phyloP scores from a whole-genome alignment of 2,888 invertebrate genomes.

The Nemoura dubitans region DNA sequence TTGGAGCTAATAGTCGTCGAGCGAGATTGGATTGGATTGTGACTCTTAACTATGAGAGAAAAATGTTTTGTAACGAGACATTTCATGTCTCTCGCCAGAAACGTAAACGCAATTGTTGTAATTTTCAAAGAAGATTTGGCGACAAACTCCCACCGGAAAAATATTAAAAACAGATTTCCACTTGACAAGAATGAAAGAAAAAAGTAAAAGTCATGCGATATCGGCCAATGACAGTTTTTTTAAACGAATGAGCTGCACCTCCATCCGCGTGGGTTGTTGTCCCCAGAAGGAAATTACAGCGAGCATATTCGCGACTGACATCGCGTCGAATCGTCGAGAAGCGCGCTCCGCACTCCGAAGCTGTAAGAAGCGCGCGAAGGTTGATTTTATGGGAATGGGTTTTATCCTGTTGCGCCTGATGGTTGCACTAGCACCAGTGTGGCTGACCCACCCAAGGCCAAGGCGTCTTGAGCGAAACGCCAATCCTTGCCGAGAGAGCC shows the following conservation, averaged over 20 bases:
- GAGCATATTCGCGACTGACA: background rate
- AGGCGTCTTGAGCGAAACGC: background rate
- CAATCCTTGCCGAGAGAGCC: background rate
- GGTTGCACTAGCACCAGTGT: background rate
- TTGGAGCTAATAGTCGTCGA: background rate
- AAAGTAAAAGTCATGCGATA: constrained; percentile 33
- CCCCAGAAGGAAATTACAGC: background rate
- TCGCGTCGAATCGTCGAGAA: background rate
- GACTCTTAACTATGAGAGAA: background rate
- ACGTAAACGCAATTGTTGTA: background rate
- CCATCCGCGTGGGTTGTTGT: constrained; percentile 14
- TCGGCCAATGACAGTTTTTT: constrained; percentile 10
- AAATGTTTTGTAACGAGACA: background rate
- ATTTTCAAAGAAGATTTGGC: background rate
- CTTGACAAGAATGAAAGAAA: background rate
- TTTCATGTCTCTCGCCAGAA: background rate
- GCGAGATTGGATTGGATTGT: background rate
- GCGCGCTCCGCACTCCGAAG: background rate
- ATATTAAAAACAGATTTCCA: background rate
- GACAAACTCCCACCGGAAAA: constrained; percentile 7
- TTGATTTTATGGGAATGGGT: background rate
- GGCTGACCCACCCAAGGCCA: constrained; percentile 32
- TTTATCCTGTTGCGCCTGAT: background rate
- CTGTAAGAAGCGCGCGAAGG: background rate
- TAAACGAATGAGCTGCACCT: background rate